Percentiles rank a stretch among this genome's conserved stretches.
Conservation (phyloP, 2,797 vertebrate species). For the Urosaurus nigricauda region DNA sequence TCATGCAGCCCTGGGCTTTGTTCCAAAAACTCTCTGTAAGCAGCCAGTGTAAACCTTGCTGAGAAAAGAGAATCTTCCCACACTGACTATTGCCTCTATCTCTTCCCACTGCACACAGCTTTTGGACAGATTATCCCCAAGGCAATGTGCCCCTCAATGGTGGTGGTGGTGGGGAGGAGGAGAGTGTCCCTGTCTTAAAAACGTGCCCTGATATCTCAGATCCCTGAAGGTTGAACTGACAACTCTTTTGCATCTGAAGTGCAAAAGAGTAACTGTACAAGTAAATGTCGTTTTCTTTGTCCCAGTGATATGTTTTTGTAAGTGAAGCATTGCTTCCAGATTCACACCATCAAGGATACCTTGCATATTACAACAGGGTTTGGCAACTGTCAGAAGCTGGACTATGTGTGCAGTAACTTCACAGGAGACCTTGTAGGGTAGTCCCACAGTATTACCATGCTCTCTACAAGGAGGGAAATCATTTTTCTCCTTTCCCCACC, state of each 20-base stretch:
- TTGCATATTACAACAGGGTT: not conserved
- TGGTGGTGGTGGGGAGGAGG: not conserved
- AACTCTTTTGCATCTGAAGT: not conserved
- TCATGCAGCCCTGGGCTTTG: not conserved
- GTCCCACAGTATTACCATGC: too few species aligned
- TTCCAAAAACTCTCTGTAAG: not conserved
- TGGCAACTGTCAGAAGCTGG: too few species aligned
- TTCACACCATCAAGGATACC: not conserved
- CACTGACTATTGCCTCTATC: not conserved
- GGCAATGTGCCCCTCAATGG: not conserved
- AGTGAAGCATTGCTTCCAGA: not conserved
- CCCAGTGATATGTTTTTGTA: not conserved
- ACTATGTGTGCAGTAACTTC: too few species aligned
- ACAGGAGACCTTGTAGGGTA: too few species aligned
- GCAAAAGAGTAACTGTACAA: not conserved
- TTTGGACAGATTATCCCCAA: not conserved
- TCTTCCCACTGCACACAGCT: not conserved
- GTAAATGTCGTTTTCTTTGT: not conserved
- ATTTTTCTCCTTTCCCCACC: too few species aligned
- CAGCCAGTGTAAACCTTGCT: not conserved
- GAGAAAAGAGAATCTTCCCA: not conserved
- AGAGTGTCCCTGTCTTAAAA: not conserved
- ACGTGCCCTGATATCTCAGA: not conserved
- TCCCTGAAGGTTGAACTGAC: not conserved
- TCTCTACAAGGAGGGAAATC: too few species aligned